Evolutionary conservation across 2,888 invertebrate species (phyloP).

Genomic region (Stenolophus ochropezus): DNA sequence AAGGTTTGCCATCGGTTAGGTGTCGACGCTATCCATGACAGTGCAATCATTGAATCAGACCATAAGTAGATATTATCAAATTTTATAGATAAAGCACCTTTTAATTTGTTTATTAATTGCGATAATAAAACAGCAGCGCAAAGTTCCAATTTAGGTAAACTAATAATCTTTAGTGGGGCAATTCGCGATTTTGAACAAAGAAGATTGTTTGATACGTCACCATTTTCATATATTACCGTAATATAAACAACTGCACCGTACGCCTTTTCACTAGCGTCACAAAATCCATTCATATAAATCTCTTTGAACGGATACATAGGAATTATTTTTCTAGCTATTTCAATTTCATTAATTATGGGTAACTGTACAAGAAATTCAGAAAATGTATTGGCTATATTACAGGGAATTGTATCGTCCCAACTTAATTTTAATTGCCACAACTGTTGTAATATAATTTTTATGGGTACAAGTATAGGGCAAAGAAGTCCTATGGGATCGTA

Average conservation of each 20-base stretch:
- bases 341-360: constrained; percentile 7
- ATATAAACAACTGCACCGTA: constrained; percentile 28
- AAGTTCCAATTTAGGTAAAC: constrained; percentile 31
- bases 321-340: constrained; percentile 40
- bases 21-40: constrained; percentile 23
- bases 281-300: constrained; percentile 28
- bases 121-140: constrained; percentile 27
- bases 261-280: constrained; percentile 9
- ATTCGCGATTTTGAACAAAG: constrained; percentile 32
- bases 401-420: constrained; percentile 24
- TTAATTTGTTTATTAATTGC: constrained; percentile 45
- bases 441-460: constrained; percentile 21
- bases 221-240: not conserved
- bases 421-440: constrained; percentile 22
- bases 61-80: constrained; percentile 22
- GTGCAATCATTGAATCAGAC: constrained; percentile 18
- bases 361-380: constrained; percentile 24
- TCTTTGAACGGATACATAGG: not conserved
- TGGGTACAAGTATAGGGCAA: not conserved
- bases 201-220: constrained; percentile 18
- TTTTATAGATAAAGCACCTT: not conserved
- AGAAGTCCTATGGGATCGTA: constrained; percentile 35
- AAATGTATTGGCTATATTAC: not conserved
- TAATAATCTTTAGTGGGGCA: constrained; percentile 19
- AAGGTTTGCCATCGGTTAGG: constrained; percentile 19